Evolutionary conservation across 2,113 vertebrate genomes (phyloP).

Genomic region (Nettapus auritus): DNA sequence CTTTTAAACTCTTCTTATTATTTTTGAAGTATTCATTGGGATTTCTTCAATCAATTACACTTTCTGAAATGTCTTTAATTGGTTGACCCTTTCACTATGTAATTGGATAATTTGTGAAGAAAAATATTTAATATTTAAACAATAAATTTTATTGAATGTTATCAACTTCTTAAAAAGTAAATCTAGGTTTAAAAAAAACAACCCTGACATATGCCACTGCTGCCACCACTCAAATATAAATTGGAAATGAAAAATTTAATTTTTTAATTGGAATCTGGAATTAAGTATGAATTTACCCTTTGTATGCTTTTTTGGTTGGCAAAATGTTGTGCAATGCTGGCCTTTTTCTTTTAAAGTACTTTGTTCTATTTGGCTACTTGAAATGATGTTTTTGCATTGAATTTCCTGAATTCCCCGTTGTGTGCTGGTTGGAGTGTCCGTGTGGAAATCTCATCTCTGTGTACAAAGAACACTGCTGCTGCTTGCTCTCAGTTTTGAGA

Average conservation of each 20-base stretch:
- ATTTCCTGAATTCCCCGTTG: accelerated
- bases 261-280: background rate
- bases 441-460: background rate
- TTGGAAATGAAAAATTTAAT: background rate
- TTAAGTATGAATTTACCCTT: background rate
- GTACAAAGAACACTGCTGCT: background rate
- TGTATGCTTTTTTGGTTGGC: background rate
- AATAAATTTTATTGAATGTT: background rate
- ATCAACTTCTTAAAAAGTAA: background rate
- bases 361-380: background rate
- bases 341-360: background rate
- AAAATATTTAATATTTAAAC: background rate
- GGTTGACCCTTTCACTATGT: background rate
- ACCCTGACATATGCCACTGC: background rate
- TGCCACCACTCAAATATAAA: background rate
- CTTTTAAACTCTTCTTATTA: background rate
- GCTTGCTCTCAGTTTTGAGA: background rate
- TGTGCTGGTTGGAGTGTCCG: background rate
- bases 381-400: background rate
- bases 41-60: background rate
- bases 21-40: background rate
- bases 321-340: background rate
- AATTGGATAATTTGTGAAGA: background rate
- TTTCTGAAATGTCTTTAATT: background rate
- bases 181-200: background rate